phyloP scores from a whole-genome alignment of 2,888 invertebrate species.

The Dugesia japonica region DNA sequence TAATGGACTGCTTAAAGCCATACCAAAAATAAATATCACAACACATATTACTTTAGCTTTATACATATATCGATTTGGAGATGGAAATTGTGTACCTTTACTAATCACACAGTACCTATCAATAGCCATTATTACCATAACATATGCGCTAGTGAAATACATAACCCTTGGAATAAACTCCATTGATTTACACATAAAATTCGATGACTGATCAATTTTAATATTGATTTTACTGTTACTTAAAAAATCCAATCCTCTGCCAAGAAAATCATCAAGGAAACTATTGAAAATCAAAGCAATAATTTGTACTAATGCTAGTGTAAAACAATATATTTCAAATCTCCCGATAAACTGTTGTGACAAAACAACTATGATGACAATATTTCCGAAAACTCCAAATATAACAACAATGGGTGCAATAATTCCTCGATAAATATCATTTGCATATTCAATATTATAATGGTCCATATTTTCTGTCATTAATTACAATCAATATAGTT shows the following conservation, averaged over 20 bases:
- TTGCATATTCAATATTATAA: neutral
- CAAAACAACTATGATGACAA: neutral
- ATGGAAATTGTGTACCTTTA: neutral
- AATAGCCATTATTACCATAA: neutral
- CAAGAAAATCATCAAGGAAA: neutral
- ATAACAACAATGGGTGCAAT: neutral
- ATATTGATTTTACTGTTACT: neutral
- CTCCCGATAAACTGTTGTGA: neutral
- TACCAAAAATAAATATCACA: neutral
- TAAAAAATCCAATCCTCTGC: neutral
- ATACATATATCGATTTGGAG: neutral
- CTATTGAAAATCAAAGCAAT: conserved; percentile 9
- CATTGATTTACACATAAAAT: neutral
- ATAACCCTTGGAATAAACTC: neutral
- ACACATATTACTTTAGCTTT: neutral
- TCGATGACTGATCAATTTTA: neutral
- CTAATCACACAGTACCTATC: neutral
- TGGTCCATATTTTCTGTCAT: neutral
- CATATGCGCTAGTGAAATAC: neutral
- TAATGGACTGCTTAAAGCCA: neutral
- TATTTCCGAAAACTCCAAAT: neutral
- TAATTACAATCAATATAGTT: neutral
- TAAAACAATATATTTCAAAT: neutral
- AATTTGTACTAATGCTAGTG: neutral
- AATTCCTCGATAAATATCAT: neutral